Conservation (phyloP, 2,113 vertebrate genomes). For the Odobenus rosmarus region DNA sequence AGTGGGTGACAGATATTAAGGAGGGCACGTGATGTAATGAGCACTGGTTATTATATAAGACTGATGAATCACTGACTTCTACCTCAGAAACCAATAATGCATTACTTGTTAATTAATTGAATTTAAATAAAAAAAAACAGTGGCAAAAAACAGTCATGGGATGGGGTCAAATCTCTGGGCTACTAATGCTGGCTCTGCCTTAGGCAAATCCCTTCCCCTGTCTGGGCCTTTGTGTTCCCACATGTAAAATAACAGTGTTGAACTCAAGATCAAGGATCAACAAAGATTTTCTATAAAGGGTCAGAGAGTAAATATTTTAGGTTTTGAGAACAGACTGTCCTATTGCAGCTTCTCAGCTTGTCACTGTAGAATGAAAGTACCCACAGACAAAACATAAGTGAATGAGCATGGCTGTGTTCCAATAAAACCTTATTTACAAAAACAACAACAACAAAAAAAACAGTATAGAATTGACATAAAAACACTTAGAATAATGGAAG, state of each 20-base stretch:
- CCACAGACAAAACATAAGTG: background rate
- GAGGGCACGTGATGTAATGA: too few relatives aligned
- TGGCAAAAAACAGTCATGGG: background rate
- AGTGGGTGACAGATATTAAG: too few relatives aligned
- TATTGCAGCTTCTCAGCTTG: background rate
- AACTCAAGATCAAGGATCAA: background rate
- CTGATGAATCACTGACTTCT: too few relatives aligned
- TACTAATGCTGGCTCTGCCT: background rate
- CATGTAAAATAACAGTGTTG: background rate
- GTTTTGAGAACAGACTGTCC: background rate
- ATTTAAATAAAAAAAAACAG: background rate
- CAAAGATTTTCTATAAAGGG: background rate
- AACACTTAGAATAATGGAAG: background rate
- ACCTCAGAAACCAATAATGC: too few relatives aligned
- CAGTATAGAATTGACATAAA: background rate
- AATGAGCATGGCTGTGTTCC: background rate
- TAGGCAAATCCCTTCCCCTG: background rate
- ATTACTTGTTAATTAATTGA: too few relatives aligned
- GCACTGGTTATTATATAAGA: too few relatives aligned
- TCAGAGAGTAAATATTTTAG: background rate
- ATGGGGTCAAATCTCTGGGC: background rate
- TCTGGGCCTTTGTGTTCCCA: background rate
- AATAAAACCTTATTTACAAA: slow-evolving; percentile 55
- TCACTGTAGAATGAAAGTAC: background rate
- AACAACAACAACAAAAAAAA: background rate